Evolutionary conservation across 23 tunicate genomes (phyloP).

Genomic region (Clavelina lepadiformis): DNA sequence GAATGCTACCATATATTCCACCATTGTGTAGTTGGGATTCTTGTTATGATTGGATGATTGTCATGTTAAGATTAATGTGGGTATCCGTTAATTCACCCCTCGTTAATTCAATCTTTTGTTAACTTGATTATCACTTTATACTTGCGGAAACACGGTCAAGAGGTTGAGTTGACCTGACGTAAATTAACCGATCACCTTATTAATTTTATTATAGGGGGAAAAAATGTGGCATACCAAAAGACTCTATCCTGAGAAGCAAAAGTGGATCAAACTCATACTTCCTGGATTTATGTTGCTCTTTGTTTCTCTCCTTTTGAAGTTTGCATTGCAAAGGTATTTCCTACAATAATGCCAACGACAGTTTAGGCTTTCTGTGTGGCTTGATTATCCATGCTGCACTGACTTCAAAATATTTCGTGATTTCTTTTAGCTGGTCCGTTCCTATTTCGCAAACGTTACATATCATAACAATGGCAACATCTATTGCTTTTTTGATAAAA

Average conservation of each 20-base stretch:
- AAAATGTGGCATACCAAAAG: conserved; percentile 35
- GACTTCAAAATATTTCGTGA: no score
- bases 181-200: no score
- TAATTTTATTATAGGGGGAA: conserved; percentile 28
- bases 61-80: no score
- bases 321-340: conserved; percentile 27
- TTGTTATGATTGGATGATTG: no score
- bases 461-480: conserved; percentile 21
- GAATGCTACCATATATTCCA: no score
- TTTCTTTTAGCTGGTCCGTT: conserved; percentile 21
- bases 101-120: no score
- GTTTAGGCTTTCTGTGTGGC: background rate
- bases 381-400: background rate
- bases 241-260: conserved; percentile 49
- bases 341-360: no score
- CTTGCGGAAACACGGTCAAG: no score
- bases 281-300: conserved; percentile 38
- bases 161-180: no score
- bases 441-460: conserved; percentile 33
- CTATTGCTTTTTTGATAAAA: conserved; percentile 10
- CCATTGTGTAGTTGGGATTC: no score
- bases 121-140: no score
- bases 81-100: no score
- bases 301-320: conserved; percentile 22
- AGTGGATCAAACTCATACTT: conserved; percentile 46